phyloP scores from a whole-genome alignment of 2,888 invertebrate species.

The Mesodorylaimus sp. region DNA sequence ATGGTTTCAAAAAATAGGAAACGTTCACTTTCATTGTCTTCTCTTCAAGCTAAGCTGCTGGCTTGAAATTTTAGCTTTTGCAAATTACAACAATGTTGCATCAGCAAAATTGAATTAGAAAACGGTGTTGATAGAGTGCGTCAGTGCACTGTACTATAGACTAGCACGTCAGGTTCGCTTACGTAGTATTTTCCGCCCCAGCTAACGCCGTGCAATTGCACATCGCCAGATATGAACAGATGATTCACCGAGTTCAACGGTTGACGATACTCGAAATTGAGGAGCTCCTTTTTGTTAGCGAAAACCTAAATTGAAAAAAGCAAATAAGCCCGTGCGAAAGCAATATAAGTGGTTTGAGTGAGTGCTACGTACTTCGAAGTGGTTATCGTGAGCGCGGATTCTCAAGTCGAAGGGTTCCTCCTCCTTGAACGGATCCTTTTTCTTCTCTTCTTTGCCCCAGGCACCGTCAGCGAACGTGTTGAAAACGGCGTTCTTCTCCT shows the following conservation, averaged over 20 bases:
- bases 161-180: too few species aligned
- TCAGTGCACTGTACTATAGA: too few species aligned
- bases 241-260: conserved; percentile 20
- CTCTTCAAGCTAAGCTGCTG: too few species aligned
- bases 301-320: not conserved
- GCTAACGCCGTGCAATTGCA: conserved; percentile 17
- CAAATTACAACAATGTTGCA: too few species aligned
- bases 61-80: too few species aligned
- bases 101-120: too few species aligned
- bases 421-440: not conserved
- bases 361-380: too few species aligned
- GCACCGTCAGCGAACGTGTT: not conserved
- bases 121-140: too few species aligned
- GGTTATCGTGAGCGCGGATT: not conserved
- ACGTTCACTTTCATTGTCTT: too few species aligned
- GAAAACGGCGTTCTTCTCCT: not conserved
- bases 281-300: conserved; percentile 16
- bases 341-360: too few species aligned
- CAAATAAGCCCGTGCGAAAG: not conserved
- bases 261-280: conserved; percentile 20
- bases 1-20: too few species aligned
- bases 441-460: not conserved
- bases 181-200: conserved; percentile 24
- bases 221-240: conserved; percentile 20
- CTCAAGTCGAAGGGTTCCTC: not conserved